phyloP scores from a whole-genome alignment of 2,888 invertebrate species.

The Diploptera punctata region DNA sequence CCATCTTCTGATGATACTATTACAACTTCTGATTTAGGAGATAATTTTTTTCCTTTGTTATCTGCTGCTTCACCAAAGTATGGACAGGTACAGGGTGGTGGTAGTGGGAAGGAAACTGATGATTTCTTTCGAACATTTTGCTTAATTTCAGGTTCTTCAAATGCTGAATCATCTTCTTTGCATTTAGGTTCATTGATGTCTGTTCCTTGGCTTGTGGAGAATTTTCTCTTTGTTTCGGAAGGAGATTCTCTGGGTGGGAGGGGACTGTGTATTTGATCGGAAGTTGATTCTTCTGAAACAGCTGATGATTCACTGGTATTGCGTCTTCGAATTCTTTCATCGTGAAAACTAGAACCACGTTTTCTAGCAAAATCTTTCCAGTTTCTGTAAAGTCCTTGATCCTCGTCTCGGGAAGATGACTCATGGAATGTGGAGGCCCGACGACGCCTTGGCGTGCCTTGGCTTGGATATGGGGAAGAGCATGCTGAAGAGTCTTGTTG shows the following conservation, averaged over 20 bases:
- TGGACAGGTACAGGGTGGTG: constrained; percentile 81
- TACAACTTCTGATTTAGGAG: constrained; percentile 37
- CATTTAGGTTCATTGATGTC: not conserved
- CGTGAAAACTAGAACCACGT: constrained; percentile 30
- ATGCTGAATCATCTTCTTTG: constrained; percentile 21
- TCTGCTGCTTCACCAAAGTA: constrained; percentile 73
- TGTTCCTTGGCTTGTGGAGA: not conserved
- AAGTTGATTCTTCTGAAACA: constrained; percentile 2
- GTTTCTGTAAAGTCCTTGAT: not conserved
- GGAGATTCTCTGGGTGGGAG: not conserved
- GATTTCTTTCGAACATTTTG: constrained; percentile 15
- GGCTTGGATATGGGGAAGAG: constrained; percentile 1
- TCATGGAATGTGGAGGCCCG: constrained; percentile 61
- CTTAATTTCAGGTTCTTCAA: constrained; percentile 3
- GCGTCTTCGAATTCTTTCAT: constrained; percentile 31
- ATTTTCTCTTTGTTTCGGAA: not conserved
- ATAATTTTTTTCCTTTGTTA: not conserved
- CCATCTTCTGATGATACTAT: constrained; percentile 39
- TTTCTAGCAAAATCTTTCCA: not conserved
- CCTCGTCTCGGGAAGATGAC: constrained; percentile 46
- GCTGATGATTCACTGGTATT: constrained; percentile 16
- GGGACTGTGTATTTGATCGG: constrained; percentile 7
- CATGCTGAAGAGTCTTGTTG: constrained; percentile 20
- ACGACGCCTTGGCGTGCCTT: constrained; percentile 48
- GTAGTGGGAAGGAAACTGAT: constrained; percentile 56